phyloP scores from a whole-genome alignment of 30 jellyfish, hydroid and myxozoan species.

The Cassiopea xamachana region DNA sequence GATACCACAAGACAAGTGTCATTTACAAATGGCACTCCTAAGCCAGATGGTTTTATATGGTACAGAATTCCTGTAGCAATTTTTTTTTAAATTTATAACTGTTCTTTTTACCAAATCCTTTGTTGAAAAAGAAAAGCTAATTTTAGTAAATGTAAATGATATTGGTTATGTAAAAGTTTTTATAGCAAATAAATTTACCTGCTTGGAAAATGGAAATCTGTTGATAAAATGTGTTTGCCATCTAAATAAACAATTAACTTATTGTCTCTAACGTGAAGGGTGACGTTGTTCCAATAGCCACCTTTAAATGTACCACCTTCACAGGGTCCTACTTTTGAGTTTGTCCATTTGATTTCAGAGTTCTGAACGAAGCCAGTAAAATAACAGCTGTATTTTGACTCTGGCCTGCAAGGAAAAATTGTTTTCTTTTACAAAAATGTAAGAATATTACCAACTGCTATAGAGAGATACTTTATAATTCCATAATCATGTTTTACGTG shows the following conservation, averaged over 20 bases:
- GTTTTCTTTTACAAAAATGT: no score
- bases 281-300: constrained; percentile 73
- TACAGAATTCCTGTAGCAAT: no score
- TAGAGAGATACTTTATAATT: no score
- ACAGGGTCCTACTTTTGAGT: constrained; percentile 78
- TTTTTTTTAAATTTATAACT: no score
- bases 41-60: no score
- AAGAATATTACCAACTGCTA: no score
- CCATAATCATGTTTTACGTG: no score
- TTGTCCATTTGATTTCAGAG: constrained; percentile 55
- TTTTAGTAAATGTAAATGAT: no score
- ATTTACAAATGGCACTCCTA: no score
- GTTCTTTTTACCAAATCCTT: no score
- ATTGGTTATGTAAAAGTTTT: not conserved
- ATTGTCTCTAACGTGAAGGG: constrained; percentile 57
- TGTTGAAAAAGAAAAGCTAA: no score
- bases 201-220: constrained; percentile 71
- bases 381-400: constrained; percentile 57
- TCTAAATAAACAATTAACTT: constrained; percentile 46
- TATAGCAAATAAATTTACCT: not conserved
- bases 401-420: constrained; percentile 54
- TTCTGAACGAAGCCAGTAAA: constrained; percentile 83
- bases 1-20: no score
- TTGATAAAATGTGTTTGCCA: constrained; percentile 63
- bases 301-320: constrained; percentile 79